Base-by-base conservation (phyloP, 64 coral and sea anemone genomes). In the Orbicella faveolata region DNA sequence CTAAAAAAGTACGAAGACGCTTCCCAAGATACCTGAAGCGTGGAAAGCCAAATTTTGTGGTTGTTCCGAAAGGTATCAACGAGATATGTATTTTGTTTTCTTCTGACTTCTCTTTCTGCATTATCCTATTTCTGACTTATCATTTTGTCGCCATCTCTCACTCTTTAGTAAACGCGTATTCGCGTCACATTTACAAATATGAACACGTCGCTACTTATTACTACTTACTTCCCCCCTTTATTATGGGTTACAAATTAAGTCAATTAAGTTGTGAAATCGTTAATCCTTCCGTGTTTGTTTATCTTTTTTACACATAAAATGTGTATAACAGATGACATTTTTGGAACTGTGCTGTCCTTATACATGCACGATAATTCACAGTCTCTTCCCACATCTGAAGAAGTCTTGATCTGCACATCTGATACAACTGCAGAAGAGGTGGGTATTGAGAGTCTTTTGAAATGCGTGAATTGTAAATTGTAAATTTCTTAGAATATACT, bases 331-430 rank as follows among this genome's bases (percentile, higher is more conserved):
- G 80, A 83, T 63, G 89, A 91, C 73, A 84, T 91, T 37, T 17
- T 91, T 15, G 72, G 79, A 75, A 91, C 80, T 15, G 72, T 91
- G 11, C 79, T 91, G 36, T 81, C 79, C 9, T 48, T 91, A 21
- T 91, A 91, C 80, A 83, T 83, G 79, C 63, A 84, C 25, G 82
- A 84, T 64, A 83, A 1, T 10, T 75, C 79, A 64, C 36, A 84
- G 37, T 73, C 36, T 76, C 79, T 84, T 12, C 80, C 89, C 12
- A 75, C 79, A 41, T 62, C 79, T 1, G 79, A 91, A 23, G 73
- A 91, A 65, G 89, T 91, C 4, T 76, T 91, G n/a, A 77, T 91
- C 62, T 91, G 89, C 57, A 67, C 89, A 1, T 37, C 80, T 65
- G 89, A 91, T 15, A 91, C 89, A 7, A 83, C 89, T 39, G 36